Evolutionary conservation across 2,113 vertebrate genomes (phyloP), one percentile per base, ranked within the genome.

Genomic region (Tympanuchus pallidicinctus): DNA sequence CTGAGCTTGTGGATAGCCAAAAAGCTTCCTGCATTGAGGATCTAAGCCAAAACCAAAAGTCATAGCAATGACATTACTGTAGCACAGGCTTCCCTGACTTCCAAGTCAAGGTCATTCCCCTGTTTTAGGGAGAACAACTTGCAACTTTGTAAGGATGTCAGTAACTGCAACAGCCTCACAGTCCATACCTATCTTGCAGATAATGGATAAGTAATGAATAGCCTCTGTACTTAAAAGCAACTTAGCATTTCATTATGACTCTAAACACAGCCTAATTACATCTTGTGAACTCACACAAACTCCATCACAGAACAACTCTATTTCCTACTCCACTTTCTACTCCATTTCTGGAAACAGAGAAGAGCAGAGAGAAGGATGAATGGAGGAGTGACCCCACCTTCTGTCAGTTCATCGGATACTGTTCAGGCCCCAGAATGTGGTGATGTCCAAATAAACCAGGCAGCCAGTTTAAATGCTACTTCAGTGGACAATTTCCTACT

Each of bases 1-100:
- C 76, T 88, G 60, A 71, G 91, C 89, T 88, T 57, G 57, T 43
- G 54, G 32, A 28, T 73, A 90, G 65, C 70, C 65, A 85, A 66
- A 20, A 65, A 83, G 34, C 28, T 59, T 69, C 75, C 85, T 90
- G 82, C 75, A 45, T 2, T 75, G 84, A 91, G 82, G 25, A 71
- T 43, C 79, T 60, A 69, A 83, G 88, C 91, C 91, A 94, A 91
- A 86, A 67, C 6, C 65, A 75, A 92, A 92, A 73, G 91, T 92
- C 82, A 30, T 0, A 77, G 84, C 60, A 92, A 92, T 59, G 81
- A 38, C 19, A 4, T 27, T 32, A 42, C 60, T 52, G 1, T 47
- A 47, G 56, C 14, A 64, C 25, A 88, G 34, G 34, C 78, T 73
- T 79, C 50, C 50, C 47, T 11, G 42, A 38, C 38, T 73, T 85